These are phyloP conservation scores for Pyrocoelia pectoralis DNA, from an alignment of 2,888 invertebrate species.

Conservation along the genomic window DNA sequence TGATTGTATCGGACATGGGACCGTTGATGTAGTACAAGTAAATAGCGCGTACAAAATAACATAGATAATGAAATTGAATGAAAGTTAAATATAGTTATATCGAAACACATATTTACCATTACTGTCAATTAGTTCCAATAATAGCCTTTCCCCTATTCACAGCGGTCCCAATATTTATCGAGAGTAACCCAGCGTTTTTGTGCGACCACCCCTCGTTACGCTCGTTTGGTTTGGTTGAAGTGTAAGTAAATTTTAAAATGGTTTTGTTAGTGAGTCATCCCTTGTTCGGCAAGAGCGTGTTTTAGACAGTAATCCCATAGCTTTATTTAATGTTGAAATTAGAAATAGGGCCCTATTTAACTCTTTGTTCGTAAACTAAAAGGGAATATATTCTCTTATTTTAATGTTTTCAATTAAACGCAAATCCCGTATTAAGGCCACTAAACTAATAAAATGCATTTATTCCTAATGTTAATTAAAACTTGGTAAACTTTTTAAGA, in stretches of 20 bases:
- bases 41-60: no score
- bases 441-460: conserved; percentile 30
- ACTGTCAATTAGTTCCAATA: conserved; percentile 16
- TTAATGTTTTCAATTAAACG: conserved; percentile 7
- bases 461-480: conserved; percentile 44
- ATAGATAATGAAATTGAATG: neutral
- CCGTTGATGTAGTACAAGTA: no score
- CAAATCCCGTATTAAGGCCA: conserved; percentile 1
- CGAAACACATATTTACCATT: conserved; percentile 18
- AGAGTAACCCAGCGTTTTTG: conserved; percentile 21
- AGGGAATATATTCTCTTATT: conserved; percentile 3
- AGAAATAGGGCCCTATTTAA: conserved; percentile 23
- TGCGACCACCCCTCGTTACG: conserved; percentile 28
- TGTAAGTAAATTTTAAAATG: conserved; percentile 42
- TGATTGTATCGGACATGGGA: no score
- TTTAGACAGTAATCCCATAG: conserved; percentile 42
- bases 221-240: conserved; percentile 29
- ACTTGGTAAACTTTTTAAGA: conserved; percentile 39
- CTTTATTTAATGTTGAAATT: conserved; percentile 38
- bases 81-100: neutral
- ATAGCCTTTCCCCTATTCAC: conserved; percentile 8
- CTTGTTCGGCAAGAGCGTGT: conserved; percentile 41
- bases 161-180: conserved; percentile 20
- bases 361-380: conserved; percentile 17
- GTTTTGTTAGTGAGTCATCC: conserved; percentile 46